Evolutionary conservation across 2,888 invertebrate species (phyloP).

Genomic region (Orgyia antiqua): DNA sequence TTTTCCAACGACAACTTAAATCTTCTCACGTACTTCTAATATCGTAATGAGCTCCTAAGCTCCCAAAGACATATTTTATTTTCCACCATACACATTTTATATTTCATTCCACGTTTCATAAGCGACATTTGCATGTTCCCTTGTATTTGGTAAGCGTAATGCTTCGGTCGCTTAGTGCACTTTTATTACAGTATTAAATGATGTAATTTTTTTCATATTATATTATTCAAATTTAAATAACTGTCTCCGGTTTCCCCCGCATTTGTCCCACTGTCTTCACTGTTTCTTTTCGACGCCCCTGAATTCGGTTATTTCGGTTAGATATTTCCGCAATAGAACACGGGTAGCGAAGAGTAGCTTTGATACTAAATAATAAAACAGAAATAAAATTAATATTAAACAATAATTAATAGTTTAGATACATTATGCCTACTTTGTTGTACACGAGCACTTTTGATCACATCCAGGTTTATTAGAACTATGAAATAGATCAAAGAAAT

Average conservation of each 20-base stretch:
- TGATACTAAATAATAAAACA: not conserved
- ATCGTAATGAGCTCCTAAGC: constrained; percentile 70
- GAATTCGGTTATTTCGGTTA: constrained; percentile 70
- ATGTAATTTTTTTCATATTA: constrained; percentile 80
- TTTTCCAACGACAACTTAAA: constrained; percentile 54
- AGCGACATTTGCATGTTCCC: constrained; percentile 70
- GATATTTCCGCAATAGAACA: constrained; percentile 53
- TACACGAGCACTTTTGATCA: constrained; percentile 2
- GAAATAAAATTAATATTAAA: not conserved
- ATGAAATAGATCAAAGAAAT: constrained; percentile 10
- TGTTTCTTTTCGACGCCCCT: constrained; percentile 70
- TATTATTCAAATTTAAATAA: constrained; percentile 81
- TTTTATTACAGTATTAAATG: constrained; percentile 80
- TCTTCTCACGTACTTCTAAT: constrained; percentile 72
- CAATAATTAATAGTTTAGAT: not conserved
- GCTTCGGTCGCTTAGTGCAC: constrained; percentile 77
- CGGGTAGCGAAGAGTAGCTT: constrained; percentile 32
- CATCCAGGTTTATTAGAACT: constrained; percentile 5
- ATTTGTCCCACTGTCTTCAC: constrained; percentile 60
- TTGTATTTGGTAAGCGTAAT: constrained; percentile 72
- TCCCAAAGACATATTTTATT: constrained; percentile 70
- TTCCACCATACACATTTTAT: constrained; percentile 69
- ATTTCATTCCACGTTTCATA: constrained; percentile 78
- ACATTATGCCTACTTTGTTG: constrained; percentile 2
- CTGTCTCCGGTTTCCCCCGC: constrained; percentile 76